These are phyloP conservation scores for Catocala fraxini DNA, from an alignment of 2,888 invertebrate species.

Conservation along the genomic window DNA sequence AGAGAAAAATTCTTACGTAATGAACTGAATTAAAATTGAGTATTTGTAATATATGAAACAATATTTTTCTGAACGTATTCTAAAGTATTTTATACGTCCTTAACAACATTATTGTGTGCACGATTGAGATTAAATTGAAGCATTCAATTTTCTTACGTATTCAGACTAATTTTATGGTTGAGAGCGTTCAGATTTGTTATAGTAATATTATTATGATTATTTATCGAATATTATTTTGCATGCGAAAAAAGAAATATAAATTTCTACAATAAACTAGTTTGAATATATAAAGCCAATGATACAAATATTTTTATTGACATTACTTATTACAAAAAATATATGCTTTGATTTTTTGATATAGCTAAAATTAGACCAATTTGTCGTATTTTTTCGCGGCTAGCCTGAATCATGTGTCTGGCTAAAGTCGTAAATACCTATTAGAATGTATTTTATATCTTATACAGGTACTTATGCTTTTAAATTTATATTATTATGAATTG, in stretches of 20 bases:
- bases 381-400: neutral
- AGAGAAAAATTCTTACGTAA: constrained; percentile 4
- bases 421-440: constrained; percentile 1
- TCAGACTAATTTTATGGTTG: constrained; percentile 20
- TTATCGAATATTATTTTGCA: constrained; percentile 2
- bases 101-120: neutral
- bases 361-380: constrained; percentile 1
- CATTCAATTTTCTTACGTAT: constrained; percentile 11
- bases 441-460: constrained; percentile 1
- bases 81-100: neutral
- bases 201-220: constrained; percentile 2
- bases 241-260: neutral
- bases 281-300: neutral
- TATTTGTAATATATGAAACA: neutral
- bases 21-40: neutral
- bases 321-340: constrained; percentile 2
- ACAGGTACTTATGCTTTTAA: neutral
- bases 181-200: constrained; percentile 3
- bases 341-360: neutral
- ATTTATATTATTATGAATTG: neutral
- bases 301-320: neutral
- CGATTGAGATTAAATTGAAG: constrained; percentile 5
- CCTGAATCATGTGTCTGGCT: neutral
- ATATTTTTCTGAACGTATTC: neutral
- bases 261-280: neutral